Conservation (phyloP, 1,140 invertebrate genomes). For the Homarus americanus region DNA sequence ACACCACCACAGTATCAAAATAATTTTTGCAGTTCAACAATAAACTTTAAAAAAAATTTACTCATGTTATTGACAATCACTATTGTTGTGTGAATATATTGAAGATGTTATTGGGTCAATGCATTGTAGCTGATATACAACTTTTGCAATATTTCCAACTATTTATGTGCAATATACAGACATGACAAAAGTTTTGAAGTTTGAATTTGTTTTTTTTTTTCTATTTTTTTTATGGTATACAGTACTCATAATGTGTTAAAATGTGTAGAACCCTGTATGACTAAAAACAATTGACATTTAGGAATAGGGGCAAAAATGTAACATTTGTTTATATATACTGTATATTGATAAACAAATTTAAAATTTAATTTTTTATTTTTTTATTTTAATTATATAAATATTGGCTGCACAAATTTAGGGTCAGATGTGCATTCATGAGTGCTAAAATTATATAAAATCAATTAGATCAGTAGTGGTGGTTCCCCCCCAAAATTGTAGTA, state of each 20-base stretch:
- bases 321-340: no score
- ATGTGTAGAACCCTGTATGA: no score
- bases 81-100: not conserved
- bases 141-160: not conserved
- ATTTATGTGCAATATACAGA: slow-evolving; percentile 36
- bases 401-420: not conserved
- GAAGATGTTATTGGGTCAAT: not conserved
- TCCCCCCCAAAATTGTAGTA: not conserved
- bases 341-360: not conserved
- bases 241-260: not conserved
- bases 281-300: no score
- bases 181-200: not conserved
- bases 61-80: not conserved
- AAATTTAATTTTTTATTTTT: not conserved
- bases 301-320: no score
- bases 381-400: not conserved
- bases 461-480: not conserved
- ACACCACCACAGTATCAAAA: not conserved
- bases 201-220: not conserved
- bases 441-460: not conserved
- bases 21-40: not conserved
- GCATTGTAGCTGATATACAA: not conserved
- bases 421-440: not conserved
- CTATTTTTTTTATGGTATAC: not conserved
- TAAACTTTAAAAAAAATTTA: not conserved